Percentiles rank a stretch among this genome's conserved stretches.
Evolutionary conservation across 2,797 vertebrate genomes (phyloP).

Genomic region (Hoplostethus atlanticus): DNA sequence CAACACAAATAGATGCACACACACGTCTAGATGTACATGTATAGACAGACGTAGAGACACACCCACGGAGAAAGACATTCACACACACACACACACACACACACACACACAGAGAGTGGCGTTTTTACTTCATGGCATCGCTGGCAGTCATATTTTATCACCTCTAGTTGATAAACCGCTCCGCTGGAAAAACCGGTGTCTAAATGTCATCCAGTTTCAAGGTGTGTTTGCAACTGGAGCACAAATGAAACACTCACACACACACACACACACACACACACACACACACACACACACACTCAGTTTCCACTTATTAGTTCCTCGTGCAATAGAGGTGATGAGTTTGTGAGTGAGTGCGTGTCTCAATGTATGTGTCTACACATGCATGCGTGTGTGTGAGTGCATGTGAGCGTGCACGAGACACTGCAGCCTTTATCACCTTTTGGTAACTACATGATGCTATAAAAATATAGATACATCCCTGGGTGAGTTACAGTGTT

Average conservation of each 20-base stretch:
- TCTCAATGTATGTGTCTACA: background rate
- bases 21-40: too few species aligned
- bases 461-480: too few species aligned
- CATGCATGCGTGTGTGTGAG: too few species aligned
- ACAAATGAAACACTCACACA: too few species aligned
- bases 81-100: constrained; percentile 1
- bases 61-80: background rate
- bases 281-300: background rate
- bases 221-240: too few species aligned
- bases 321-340: background rate
- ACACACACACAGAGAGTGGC: background rate
- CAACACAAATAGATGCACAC: too few species aligned
- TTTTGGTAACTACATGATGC: too few species aligned
- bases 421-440: too few species aligned
- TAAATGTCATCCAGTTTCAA: background rate
- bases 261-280: constrained; percentile 12
- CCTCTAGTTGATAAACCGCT: background rate
- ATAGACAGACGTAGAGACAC: background rate
- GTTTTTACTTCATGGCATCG: too few species aligned
- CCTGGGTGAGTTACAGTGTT: too few species aligned
- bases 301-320: background rate
- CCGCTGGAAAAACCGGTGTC: constrained; percentile 38
- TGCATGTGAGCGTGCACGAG: too few species aligned
- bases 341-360: constrained; percentile 1
- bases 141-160: background rate